Evolutionary conservation across 2,797 vertebrate species (phyloP).

Genomic region (Sandelia bainsii): DNA sequence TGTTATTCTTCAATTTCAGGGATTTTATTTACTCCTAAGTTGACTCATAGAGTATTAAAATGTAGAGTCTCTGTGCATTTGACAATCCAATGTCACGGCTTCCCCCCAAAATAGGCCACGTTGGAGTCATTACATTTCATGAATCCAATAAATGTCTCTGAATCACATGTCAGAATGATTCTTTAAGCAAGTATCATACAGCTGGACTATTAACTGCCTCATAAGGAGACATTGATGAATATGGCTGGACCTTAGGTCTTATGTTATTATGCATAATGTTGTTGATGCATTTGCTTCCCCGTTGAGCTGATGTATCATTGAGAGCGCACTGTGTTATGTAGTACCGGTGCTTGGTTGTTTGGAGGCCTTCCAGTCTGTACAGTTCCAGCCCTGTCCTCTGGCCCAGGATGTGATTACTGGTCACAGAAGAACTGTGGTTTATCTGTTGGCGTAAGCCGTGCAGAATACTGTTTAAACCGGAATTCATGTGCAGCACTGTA

Average conservation of each 20-base stretch:
- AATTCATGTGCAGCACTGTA: constrained; percentile 96
- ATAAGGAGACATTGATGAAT: neutral
- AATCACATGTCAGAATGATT: neutral
- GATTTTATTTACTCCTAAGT: too few species aligned
- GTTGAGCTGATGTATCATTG: constrained; percentile 27
- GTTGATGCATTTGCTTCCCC: constrained; percentile 18
- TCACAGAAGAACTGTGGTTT: constrained; percentile 90
- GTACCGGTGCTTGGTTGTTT: constrained; percentile 20
- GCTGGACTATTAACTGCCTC: neutral
- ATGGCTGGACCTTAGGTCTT: neutral
- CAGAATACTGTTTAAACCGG: constrained; percentile 97
- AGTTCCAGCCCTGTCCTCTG: constrained; percentile 48
- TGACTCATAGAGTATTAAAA: too few species aligned
- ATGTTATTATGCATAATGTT: constrained; percentile 10
- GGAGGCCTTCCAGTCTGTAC: constrained; percentile 55
- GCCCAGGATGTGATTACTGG: constrained; percentile 88
- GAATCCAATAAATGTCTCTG: neutral
- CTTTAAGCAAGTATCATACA: neutral
- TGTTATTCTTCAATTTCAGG: too few species aligned
- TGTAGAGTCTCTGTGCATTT: neutral
- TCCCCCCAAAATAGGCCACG: neutral
- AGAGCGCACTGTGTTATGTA: constrained; percentile 19
- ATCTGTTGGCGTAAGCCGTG: constrained; percentile 91
- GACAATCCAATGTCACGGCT: neutral
- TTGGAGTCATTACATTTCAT: neutral